Percentiles rank a stretch among this genome's conserved stretches.
phyloP scores from a whole-genome alignment of 2,888 invertebrate genomes.

The Corbicula japonica region DNA sequence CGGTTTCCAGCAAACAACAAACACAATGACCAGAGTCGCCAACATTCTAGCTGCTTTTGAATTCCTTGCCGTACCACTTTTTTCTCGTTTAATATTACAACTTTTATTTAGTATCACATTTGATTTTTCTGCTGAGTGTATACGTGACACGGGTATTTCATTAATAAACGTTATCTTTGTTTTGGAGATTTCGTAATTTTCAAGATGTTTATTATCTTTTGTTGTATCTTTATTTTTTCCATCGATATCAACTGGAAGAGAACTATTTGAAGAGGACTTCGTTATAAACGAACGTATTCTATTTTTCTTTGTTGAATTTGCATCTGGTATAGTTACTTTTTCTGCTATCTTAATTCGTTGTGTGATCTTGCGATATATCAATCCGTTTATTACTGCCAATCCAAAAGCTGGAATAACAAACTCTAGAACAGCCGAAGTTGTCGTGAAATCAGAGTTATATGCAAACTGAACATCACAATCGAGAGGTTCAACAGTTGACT shows the following conservation, averaged over 20 bases:
- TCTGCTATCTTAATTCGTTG: conserved; percentile 43
- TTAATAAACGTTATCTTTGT: no score
- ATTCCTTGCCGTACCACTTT: conserved; percentile 35
- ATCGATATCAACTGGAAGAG: neutral
- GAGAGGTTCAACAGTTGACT: conserved; percentile 58
- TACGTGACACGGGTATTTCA: no score
- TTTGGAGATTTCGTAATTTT: neutral
- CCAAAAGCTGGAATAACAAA: conserved; percentile 71
- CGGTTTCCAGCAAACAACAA: conserved; percentile 74
- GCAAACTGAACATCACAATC: conserved; percentile 78
- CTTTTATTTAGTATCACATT: neutral
- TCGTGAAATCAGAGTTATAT: conserved; percentile 65
- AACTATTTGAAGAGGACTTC: neutral
- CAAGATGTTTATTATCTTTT: neutral
- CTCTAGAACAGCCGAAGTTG: conserved; percentile 69
- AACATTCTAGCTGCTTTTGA: conserved; percentile 67
- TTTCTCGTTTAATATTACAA: neutral
- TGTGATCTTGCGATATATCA: conserved; percentile 71
- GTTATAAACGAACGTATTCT: neutral
- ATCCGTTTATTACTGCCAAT: conserved; percentile 64
- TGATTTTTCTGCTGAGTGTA: no score
- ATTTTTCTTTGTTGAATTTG: no score
- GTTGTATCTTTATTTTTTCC: neutral
- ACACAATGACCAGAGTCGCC: conserved; percentile 67
- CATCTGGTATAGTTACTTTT: no score